Base-by-base conservation (phyloP, 2,797 vertebrate genomes). In the Enteromius anoplus region DNA sequence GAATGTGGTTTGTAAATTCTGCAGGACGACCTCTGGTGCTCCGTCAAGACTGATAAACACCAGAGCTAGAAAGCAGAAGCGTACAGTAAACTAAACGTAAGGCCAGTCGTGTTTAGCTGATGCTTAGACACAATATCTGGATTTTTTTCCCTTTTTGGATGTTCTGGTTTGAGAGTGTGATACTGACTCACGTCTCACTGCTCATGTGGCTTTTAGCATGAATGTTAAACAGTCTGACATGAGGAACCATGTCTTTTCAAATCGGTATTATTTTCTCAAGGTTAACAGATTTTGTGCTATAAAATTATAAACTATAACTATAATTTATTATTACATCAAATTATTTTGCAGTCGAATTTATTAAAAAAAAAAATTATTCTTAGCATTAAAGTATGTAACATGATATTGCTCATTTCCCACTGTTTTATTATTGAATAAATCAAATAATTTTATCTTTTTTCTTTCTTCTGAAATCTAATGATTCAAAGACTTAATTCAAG, bases 71-170 rank as follows among this genome's bases (percentile, higher is more conserved):
- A 49, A 47, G 60, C 58, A 65, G 75, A 76, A 78, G 40, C 2
- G 11, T 34, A 65, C 17, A n/a, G 75, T 78, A 65, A 78, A 78
- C 42, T 47, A 10, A 64, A 78, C 19, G 58, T 49, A 19, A n/a
- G 42, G 11, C 19, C 11, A 3, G 19, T n/a, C 5, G 17, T 49
- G 6, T 78, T 47, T 49, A 32, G 32, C 26, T 47, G 10, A 47
- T 3, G 8, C 23, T 62, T 42, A 2, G n/a, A 60, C 26, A 26
- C 26, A 0, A 5, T 40, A 17, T 71, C 68, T 10, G 23, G 9
- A 17, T 29, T 71, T 17, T 9, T 55, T 37, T 40, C 21, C 53
- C n/a, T 65, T 76, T 78, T 65, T 47, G 17, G 26, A 14, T 34
- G 12, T 66, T 51, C 62, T 51, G 45, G 29, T 66, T 23, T 37